Conservation (phyloP, 2,113 vertebrate genomes). For the Megaceryle torquata region DNA sequence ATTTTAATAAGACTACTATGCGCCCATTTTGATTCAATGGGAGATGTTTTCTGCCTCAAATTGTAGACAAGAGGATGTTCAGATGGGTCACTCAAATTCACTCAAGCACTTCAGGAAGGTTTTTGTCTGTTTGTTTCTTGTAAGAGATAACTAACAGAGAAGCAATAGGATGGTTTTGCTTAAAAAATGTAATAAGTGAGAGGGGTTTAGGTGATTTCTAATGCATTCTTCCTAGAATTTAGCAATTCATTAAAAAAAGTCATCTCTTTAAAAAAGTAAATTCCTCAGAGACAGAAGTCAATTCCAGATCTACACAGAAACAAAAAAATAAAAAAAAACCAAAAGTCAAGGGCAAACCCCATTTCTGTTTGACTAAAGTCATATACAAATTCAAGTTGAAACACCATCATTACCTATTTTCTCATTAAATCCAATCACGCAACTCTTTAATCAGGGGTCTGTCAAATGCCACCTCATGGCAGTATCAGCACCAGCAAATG, state of each 20-base stretch:
- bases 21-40: not conserved
- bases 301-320: not conserved
- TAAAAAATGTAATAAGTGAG: not conserved
- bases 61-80: not conserved
- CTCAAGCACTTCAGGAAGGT: not conserved
- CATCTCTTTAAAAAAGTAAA: not conserved
- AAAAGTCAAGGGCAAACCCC: not conserved
- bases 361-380: not conserved
- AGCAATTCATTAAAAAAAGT: not conserved
- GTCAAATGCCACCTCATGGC: constrained; percentile 9
- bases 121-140: not conserved
- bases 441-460: constrained; percentile 28
- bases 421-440: not conserved
- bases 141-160: not conserved
- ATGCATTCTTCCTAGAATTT: not conserved
- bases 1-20: not conserved
- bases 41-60: not conserved
- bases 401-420: not conserved
- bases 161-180: not conserved
- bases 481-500: constrained; percentile 15
- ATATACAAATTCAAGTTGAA: not conserved
- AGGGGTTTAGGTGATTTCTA: not conserved
- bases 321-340: too few relatives aligned
- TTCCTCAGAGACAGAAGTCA: not conserved
- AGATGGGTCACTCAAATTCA: not conserved